Evolutionary conservation across 1,140 invertebrate species (phyloP), one percentile per base, ranked within the genome.

Genomic region (Eumeta japonica): DNA sequence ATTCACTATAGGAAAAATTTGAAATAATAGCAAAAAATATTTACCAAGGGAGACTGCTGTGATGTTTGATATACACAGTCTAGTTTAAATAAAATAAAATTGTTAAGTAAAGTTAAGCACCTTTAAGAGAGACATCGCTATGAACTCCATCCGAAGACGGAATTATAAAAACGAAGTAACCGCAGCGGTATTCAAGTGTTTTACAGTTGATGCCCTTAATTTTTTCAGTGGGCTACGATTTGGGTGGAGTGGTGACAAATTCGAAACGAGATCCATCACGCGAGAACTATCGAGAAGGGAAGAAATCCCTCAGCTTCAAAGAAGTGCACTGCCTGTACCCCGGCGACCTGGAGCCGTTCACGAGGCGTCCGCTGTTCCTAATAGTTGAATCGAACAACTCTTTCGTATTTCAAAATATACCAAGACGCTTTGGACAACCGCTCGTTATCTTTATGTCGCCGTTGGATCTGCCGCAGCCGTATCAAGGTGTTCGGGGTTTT

Each of bases 351-450:
- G 90, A 92, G 67, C 89, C 92, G 1, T 96, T 92, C 72, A 93
- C 90, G 3, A 82, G 94, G 45, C 87, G 93, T 58, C 94, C 94
- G 12, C 79, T 97, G 24, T 95, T 97, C 75, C 80, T 97, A 29
- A 89, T 97, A 44, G 85, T 97, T 41, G 94, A 97, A 71, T 95
- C 92, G 52, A 90, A 97, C 73, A 97, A 96, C 76, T 94, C 91
- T 61, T 91, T 89, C 68, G 89, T 92, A 40, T 97, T 97, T 77
- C 87, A 92, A 77, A 86, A 92, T 63, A 88, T 97, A 60, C 90
- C 92, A 15, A 85, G 61, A 28, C 88, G 92, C 59, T 98, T 97
- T 77, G 93, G 92, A 10, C 92, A 96, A 64, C 94, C 94, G n/a
- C 75, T 97, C 39, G 86, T 97, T 36, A 87, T 94, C 39, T 81